These are phyloP conservation scores for Chloroceryle inda DNA, from an alignment of 2,797 vertebrate species.

Conservation along the genomic window DNA sequence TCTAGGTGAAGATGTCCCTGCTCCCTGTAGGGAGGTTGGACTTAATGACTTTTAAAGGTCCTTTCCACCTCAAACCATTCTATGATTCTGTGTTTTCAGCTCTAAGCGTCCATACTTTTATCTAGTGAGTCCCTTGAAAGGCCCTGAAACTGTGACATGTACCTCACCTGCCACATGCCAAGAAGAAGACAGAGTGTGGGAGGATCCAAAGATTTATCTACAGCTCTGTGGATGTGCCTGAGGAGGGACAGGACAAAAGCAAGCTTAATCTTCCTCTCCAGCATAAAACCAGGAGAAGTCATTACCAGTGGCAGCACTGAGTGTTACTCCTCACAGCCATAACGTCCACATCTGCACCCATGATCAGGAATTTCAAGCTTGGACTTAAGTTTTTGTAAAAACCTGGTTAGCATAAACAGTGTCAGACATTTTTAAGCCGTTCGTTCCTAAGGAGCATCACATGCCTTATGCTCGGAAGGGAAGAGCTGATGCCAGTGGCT, in stretches of 20 bases:
- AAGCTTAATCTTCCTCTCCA: background rate
- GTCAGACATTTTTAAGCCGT: background rate
- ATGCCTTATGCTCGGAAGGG: background rate
- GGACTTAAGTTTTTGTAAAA: background rate
- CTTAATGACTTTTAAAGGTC: background rate
- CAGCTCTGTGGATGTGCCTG: background rate
- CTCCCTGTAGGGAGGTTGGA: background rate
- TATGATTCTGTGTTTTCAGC: background rate
- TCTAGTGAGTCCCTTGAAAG: background rate
- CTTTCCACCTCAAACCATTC: background rate
- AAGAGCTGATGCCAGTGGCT: background rate
- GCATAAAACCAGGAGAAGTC: background rate
- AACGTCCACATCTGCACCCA: background rate
- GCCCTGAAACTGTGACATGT: background rate
- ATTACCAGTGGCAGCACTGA: background rate
- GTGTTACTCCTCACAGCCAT: fast-evolving
- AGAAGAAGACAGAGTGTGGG: background rate
- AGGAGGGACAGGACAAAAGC: background rate
- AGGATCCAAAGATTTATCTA: background rate
- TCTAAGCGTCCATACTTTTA: background rate
- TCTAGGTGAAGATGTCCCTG: background rate
- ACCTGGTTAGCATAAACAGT: background rate
- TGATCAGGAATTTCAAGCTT: background rate
- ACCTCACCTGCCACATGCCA: fast-evolving
- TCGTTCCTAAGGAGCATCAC: background rate